Evolutionary conservation across 1,140 invertebrate genomes (phyloP), one percentile per base, ranked within the genome.

Genomic region (Saccostrea glomerata): DNA sequence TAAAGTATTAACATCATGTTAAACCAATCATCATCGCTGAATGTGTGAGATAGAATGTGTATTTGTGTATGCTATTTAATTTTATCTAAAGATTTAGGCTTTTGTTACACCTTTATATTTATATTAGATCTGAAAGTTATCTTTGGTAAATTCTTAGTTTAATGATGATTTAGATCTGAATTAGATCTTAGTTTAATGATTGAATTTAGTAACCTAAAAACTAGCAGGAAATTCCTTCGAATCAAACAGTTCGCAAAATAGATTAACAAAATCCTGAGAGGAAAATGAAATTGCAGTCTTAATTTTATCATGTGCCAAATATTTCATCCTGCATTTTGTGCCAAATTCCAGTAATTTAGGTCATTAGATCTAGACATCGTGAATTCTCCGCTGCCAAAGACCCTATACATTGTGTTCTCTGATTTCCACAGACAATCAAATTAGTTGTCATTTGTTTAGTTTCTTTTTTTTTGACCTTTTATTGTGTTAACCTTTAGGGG

Each of bases 301-400:
- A 77, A 77, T 36, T 13, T 77, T 77, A 77, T 30, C 30, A 77
- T 77, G 70, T 77, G 70, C 70, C 70, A 77, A 77, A 77, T 9
- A 36, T 25, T 36, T 77, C 25, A 77, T 77, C 70, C 70, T 77
- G 70, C 70, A 77, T 77, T 77, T 36, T 77, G 70, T 77, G 70
- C 70, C 70, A 77, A 77, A 77, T 77, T 36, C 30, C 15, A 30
- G 15, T 77, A 13, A 77, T 77, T 77, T 77, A 77, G 70, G 70
- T 77, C 70, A 15, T 12, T 17, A 30, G 70, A 77, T 25, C 70
- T 77, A 77, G 30, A 77, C 30, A 11, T 77, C 70, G 70, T 77
- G 70, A 77, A 77, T 77, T 77, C 70, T 77, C 30, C 30, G 70
- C 70, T 77, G 70, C 70, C 70, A 77, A 77, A 77, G 70, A 77